Evolutionary conservation across 2,888 invertebrate species (phyloP), one percentile per base, ranked within the genome.

Genomic region (Gastracanthus pulcherrimus): DNA sequence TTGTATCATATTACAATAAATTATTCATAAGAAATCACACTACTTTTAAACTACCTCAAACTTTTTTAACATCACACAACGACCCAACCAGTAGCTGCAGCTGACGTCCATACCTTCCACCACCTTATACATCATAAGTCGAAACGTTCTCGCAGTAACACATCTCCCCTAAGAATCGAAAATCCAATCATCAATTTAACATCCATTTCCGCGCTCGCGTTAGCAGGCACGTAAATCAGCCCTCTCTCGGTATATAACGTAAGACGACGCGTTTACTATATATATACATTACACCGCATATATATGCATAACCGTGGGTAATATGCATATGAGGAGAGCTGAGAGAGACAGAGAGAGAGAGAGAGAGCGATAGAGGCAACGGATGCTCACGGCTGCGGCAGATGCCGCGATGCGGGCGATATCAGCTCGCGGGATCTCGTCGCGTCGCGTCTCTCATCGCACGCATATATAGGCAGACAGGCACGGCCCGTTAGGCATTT

Each of bases 341-440:
- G 41, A 31, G 36, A 3, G 51, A 34, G 36, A 5, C n/a, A 0
- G 64, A 36, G 34, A 41, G 29, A 9, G 66, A 26, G 45, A 16
- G n/a, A 66, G 23, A 55, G 55, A 55, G 23, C 9, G 2, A 11
- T 26, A 19, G 2, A 2, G 11, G 55, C 55, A 55, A 55, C 26
- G 55, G 55, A 55, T 26, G 55, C 1, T 26, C 19, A 3, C 51
- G 75, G n/a, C n/a, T n/a, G 83, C 36, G 70, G 77, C 91, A 90
- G 90, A 90, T 91, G 91, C 89, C 86, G 82, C 86, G 87, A 91
- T 91, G 90, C 90, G 91, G 91, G 91, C 86, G 77, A 82, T 90
- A 91, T 91, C 91, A 76, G 72, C 72, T 84, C 79, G 86, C 85
- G 88, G 85, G 84, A 90, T 90, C 90, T 90, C 75, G 83, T 85